These are phyloP conservation scores for Nysson spinosus DNA, from an alignment of 2,888 invertebrate genomes.

Conservation along the genomic window DNA sequence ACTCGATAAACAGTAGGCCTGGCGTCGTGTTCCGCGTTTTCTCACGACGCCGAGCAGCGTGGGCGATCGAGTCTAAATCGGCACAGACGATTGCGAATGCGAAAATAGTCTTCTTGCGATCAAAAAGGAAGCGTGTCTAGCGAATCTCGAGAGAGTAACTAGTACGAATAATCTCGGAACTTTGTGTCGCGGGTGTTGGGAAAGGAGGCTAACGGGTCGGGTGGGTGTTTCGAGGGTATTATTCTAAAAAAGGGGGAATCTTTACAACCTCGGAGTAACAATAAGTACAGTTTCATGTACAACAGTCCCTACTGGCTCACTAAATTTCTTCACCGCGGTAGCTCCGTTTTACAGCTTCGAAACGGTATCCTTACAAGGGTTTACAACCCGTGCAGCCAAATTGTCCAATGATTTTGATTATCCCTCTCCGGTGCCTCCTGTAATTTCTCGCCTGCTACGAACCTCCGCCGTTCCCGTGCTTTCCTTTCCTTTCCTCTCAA, in stretches of 20 bases:
- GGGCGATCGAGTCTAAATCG: conserved; percentile 7
- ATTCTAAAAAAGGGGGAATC: conserved; percentile 30
- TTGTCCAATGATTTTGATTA: conserved; percentile 45
- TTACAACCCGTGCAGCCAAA: conserved; percentile 30
- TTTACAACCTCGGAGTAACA: conserved; percentile 52
- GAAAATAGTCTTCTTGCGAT: conserved; percentile 19
- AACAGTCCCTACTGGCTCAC: conserved; percentile 32
- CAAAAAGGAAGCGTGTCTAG: conserved; percentile 21
- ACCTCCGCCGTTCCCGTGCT: conserved; percentile 1
- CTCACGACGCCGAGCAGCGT: conserved; percentile 13
- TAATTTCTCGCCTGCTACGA: conserved; percentile 2
- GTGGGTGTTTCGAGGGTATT: conserved; percentile 11
- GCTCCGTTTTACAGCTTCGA: conserved; percentile 21
- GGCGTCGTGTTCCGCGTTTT: not conserved
- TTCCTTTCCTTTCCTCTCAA: not conserved
- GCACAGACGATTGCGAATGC: conserved; percentile 36
- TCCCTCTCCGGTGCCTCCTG: conserved; percentile 30
- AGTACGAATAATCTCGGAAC: conserved; percentile 32
- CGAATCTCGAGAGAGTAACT: conserved; percentile 41
- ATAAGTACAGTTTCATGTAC: conserved; percentile 56
- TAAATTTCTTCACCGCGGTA: conserved; percentile 23
- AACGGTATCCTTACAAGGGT: conserved; percentile 32
- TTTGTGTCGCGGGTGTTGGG: conserved; percentile 2
- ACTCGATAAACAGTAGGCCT: not conserved
- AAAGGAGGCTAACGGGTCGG: no score